Percentiles rank a stretch among this genome's conserved stretches.
phyloP scores from a whole-genome alignment of 2,888 invertebrate genomes.

The Xylota segnis region DNA sequence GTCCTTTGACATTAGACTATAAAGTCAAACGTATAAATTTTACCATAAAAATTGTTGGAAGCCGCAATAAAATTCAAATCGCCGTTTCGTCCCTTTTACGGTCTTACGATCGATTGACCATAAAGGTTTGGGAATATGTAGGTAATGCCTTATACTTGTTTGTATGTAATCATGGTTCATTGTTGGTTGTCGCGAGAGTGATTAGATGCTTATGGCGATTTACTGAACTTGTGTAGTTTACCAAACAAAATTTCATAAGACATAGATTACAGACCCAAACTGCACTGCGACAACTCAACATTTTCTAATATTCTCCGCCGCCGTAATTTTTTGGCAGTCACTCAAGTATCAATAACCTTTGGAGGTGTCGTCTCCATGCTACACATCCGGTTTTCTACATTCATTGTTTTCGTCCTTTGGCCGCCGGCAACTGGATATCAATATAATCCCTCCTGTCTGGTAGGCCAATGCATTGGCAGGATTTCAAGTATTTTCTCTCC shows the following conservation, averaged over 20 bases:
- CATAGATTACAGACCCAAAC: neutral
- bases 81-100: neutral
- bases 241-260: neutral
- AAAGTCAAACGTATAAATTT: neutral
- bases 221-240: neutral
- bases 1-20: neutral
- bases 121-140: neutral
- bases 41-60: neutral
- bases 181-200: neutral
- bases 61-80: neutral
- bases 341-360: constrained; percentile 42
- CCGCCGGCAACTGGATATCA: neutral
- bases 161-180: neutral
- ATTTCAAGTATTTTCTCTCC: constrained; percentile 23
- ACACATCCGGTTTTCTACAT: constrained; percentile 25
- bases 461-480: constrained; percentile 22
- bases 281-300: constrained; percentile 19
- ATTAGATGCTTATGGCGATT: neutral
- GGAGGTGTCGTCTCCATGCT: neutral
- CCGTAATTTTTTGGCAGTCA: constrained; percentile 4
- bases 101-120: neutral
- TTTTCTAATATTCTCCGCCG: neutral
- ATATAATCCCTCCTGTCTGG: neutral
- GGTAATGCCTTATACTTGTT: neutral
- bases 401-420: constrained; percentile 37